Evolutionary conservation across 2,888 invertebrate species (phyloP).

Genomic region (Agriopis marginaria): DNA sequence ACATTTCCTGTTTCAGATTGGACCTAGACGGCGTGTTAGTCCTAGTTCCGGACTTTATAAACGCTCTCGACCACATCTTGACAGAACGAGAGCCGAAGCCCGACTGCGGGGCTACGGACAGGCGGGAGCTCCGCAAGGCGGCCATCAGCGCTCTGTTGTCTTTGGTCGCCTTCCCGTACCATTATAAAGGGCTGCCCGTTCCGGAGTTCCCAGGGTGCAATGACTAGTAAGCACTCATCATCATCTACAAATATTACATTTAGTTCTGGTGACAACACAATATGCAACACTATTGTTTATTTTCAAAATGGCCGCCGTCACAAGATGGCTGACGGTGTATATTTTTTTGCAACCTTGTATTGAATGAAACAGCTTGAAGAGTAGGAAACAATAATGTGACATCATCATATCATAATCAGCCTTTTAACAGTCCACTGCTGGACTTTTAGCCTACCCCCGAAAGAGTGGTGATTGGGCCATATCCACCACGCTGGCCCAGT

Average conservation of each 20-base stretch:
- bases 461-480: too few relatives aligned
- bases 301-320: too few relatives aligned
- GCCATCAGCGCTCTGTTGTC: slow-evolving; percentile 97
- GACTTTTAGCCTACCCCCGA: too few relatives aligned
- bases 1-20: slow-evolving; percentile 75
- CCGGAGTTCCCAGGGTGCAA: slow-evolving; percentile 89
- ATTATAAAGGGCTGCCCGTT: slow-evolving; percentile 93
- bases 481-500: too few relatives aligned
- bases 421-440: too few relatives aligned
- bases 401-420: too few relatives aligned
- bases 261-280: too few relatives aligned
- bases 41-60: slow-evolving; percentile 95
- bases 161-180: slow-evolving; percentile 96
- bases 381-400: too few relatives aligned
- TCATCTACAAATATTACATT: not conserved
- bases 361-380: too few relatives aligned
- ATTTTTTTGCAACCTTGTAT: too few relatives aligned
- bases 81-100: slow-evolving; percentile 93
- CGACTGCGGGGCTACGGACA: slow-evolving; percentile 89
- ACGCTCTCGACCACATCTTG: slow-evolving; percentile 95
- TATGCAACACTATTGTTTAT: too few relatives aligned
- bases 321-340: too few relatives aligned
- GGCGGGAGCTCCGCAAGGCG: slow-evolving; percentile 94
- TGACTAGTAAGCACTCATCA: slow-evolving; percentile 71
- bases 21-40: slow-evolving; percentile 97